Percentiles rank a stretch among this genome's conserved stretches.
phyloP scores from a whole-genome alignment of 2,888 invertebrate genomes.

The Chromoteleia sp. region DNA sequence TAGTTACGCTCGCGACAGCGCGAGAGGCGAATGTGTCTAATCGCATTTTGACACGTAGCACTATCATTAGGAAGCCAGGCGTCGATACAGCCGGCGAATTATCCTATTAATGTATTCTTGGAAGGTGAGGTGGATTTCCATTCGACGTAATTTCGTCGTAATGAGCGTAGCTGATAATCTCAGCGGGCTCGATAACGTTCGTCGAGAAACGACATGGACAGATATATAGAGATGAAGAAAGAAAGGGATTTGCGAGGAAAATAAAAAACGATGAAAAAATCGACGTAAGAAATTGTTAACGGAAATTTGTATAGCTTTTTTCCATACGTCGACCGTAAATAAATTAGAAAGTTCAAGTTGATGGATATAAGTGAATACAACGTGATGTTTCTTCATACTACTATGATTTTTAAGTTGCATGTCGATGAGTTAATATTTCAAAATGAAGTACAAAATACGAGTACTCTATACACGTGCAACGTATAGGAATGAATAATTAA shows the following conservation, averaged over 20 bases:
- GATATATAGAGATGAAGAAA: background rate
- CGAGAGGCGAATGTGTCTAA: conserved; percentile 57
- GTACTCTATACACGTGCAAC: too few species aligned
- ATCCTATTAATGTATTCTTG: conserved; percentile 66
- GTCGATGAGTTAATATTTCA: too few species aligned
- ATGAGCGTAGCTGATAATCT: conserved; percentile 48
- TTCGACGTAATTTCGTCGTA: conserved; percentile 55
- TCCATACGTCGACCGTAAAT: background rate
- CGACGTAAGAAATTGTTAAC: conserved; percentile 1
- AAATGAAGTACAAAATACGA: too few species aligned
- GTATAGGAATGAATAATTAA: too few species aligned
- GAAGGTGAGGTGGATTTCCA: conserved; percentile 58
- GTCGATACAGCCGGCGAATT: conserved; percentile 47
- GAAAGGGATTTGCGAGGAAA: background rate
- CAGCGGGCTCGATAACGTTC: conserved; percentile 21
- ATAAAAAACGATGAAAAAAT: background rate
- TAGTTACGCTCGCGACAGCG: conserved; percentile 53
- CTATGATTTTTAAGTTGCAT: too few species aligned
- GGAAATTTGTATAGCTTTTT: background rate
- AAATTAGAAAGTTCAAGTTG: background rate
- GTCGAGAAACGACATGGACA: background rate
- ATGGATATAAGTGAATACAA: conserved; percentile 1
- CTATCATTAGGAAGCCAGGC: conserved; percentile 58
- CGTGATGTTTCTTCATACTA: background rate
- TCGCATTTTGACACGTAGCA: conserved; percentile 66